Evolutionary conservation across 2,888 invertebrate genomes (phyloP).

Genomic region (Priocnemis perturbator): DNA sequence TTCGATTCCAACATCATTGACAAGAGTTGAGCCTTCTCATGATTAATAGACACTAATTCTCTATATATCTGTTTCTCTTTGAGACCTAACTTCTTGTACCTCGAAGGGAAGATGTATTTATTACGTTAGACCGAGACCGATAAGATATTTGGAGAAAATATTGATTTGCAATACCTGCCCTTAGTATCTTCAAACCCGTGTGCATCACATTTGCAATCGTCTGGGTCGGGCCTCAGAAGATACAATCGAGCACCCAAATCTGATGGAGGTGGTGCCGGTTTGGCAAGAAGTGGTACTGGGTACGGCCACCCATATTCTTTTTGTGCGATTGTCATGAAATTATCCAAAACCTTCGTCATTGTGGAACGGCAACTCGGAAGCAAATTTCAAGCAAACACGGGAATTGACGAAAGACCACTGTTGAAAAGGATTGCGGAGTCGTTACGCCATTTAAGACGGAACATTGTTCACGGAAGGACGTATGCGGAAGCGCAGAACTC

Average conservation of each 20-base stretch:
- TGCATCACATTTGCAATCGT: slow-evolving; percentile 81
- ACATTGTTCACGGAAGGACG: not conserved
- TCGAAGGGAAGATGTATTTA: slow-evolving; percentile 28
- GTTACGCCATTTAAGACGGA: not conserved
- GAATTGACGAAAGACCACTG: slow-evolving; percentile 19
- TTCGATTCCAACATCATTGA: slow-evolving; percentile 79
- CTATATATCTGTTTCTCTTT: slow-evolving; percentile 79
- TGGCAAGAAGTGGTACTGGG: slow-evolving; percentile 78
- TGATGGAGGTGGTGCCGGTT: slow-evolving; percentile 80
- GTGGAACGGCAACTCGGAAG: not conserved
- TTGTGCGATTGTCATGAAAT: slow-evolving; percentile 76
- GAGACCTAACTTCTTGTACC: slow-evolving; percentile 79
- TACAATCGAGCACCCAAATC: slow-evolving; percentile 75
- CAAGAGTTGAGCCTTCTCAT: slow-evolving; percentile 71
- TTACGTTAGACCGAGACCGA: too few species aligned
- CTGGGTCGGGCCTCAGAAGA: slow-evolving; percentile 78
- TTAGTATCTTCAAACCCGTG: slow-evolving; percentile 80
- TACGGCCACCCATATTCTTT: slow-evolving; percentile 80
- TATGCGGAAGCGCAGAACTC: not conserved
- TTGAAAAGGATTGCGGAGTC: not conserved
- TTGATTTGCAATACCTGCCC: slow-evolving; percentile 72
- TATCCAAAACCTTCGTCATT: slow-evolving; percentile 67
- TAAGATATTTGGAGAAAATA: too few species aligned
- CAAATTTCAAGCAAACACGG: not conserved
- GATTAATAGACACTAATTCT: slow-evolving; percentile 77